phyloP scores from a whole-genome alignment of 2,888 invertebrate genomes.

The Ariolimax columbianus region DNA sequence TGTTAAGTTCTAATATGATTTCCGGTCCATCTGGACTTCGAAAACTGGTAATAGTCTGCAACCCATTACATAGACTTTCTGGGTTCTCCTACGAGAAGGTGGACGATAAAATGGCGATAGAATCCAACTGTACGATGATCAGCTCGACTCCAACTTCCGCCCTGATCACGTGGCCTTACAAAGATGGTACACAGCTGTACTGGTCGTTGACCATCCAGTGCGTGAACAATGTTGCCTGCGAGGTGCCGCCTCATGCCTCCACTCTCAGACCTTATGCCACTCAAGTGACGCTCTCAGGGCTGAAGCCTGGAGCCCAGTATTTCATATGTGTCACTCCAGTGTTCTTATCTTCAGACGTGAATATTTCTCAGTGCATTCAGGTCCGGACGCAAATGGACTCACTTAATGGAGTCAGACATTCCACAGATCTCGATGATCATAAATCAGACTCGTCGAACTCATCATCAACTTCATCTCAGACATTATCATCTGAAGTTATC shows the following conservation, averaged over 20 bases:
- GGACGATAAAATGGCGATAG: constrained; percentile 32
- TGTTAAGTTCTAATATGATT: constrained; percentile 43
- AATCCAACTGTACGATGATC: constrained; percentile 50
- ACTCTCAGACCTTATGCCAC: constrained; percentile 53
- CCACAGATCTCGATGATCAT: not conserved
- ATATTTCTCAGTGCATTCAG: constrained; percentile 51
- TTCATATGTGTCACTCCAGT: constrained; percentile 56
- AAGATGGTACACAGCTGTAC: constrained; percentile 56
- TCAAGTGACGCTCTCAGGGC: constrained; percentile 37
- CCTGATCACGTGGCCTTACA: constrained; percentile 56
- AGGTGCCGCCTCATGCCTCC: constrained; percentile 22
- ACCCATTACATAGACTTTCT: constrained; percentile 51
- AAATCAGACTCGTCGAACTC: not conserved
- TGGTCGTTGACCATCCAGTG: constrained; percentile 55
- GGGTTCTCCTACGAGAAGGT: constrained; percentile 54
- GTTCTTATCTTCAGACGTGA: constrained; percentile 51
- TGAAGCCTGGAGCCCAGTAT: constrained; percentile 49
- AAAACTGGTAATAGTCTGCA: constrained; percentile 50
- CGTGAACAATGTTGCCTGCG: constrained; percentile 32
- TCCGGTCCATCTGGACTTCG: constrained; percentile 42
- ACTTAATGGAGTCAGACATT: not conserved
- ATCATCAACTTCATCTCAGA: not conserved
- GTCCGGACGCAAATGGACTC: constrained; percentile 30
- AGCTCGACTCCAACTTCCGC: constrained; percentile 35
- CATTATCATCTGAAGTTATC: not conserved